Evolutionary conservation across 2,888 invertebrate species (phyloP).

Genomic region (Drosophila seclusa): DNA sequence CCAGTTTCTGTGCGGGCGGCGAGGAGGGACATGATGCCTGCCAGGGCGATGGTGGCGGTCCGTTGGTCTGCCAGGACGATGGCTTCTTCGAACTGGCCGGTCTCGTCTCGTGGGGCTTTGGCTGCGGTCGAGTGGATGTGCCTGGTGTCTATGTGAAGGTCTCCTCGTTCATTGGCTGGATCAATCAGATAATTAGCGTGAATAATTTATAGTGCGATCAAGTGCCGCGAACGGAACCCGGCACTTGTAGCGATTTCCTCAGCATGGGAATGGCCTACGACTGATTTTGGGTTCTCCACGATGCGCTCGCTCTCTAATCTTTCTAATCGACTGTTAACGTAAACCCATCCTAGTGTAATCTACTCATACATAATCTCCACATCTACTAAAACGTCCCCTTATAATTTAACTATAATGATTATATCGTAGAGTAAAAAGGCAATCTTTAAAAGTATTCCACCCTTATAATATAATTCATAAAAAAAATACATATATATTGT

Average conservation of each 20-base stretch:
- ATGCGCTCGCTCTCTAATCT: slow-evolving; percentile 25
- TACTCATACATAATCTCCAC: slow-evolving; percentile 58
- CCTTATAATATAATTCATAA: slow-evolving; percentile 28
- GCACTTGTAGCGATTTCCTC: slow-evolving; percentile 63
- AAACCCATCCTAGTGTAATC: slow-evolving; percentile 75
- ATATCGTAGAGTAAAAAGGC: slow-evolving; percentile 45
- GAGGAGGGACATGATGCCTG: slow-evolving; percentile 97
- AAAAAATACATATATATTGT: slow-evolving; percentile 51
- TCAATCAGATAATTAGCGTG: slow-evolving; percentile 97
- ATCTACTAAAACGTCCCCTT: slow-evolving; percentile 35
- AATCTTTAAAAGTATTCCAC: slow-evolving; percentile 67
- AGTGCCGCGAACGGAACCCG: slow-evolving; percentile 47
- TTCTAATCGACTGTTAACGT: slow-evolving; percentile 68
- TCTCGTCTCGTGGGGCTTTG: slow-evolving; percentile 97
- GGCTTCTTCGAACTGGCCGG: slow-evolving; percentile 97
- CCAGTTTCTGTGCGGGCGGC: slow-evolving; percentile 97
- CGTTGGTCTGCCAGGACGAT: slow-evolving; percentile 95
- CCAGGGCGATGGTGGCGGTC: slow-evolving; percentile 98
- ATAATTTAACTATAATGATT: slow-evolving; percentile 31
- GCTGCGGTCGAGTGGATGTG: slow-evolving; percentile 95
- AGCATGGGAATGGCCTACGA: slow-evolving; percentile 54
- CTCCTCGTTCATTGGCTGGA: slow-evolving; percentile 98
- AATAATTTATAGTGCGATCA: slow-evolving; percentile 90
- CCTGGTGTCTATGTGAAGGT: slow-evolving; percentile 99
- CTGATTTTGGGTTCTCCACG: slow-evolving; percentile 47